These are phyloP conservation scores for Petrolisthes cinctipes DNA, from an alignment of 2,888 invertebrate genomes.

Conservation along the genomic window DNA sequence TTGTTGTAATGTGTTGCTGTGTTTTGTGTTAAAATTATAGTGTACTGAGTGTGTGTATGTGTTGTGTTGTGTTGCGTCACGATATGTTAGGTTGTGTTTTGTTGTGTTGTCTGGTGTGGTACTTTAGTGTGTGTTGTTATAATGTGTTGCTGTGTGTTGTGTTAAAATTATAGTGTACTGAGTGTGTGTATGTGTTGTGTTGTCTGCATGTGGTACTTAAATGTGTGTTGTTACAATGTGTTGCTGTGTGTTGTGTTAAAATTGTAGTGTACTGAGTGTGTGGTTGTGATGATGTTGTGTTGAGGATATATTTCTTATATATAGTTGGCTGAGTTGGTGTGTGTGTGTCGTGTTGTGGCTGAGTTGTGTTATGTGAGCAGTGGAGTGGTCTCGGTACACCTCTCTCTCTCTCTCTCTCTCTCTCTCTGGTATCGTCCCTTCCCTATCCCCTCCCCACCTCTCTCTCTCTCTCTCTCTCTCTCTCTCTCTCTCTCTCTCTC, in stretches of 20 bases:
- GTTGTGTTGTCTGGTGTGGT: slow-evolving; percentile 10
- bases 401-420: not conserved
- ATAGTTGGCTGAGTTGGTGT: not conserved
- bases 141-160: not conserved
- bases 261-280: not conserved
- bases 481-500: too few species aligned
- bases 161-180: not conserved
- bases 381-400: not conserved
- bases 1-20: not conserved
- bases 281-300: not conserved
- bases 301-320: not conserved
- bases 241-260: not conserved
- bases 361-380: not conserved
- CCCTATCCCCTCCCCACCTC: not conserved
- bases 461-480: not conserved
- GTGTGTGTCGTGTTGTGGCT: not conserved
- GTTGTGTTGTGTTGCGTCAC: not conserved
- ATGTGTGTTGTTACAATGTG: not conserved
- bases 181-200: not conserved
- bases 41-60: not conserved
- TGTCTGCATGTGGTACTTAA: not conserved
- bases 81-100: not conserved
- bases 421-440: not conserved
- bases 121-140: not conserved
- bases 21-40: not conserved